Conservation (phyloP, 1,140 invertebrate species). For the Agrilus planipennis region DNA sequence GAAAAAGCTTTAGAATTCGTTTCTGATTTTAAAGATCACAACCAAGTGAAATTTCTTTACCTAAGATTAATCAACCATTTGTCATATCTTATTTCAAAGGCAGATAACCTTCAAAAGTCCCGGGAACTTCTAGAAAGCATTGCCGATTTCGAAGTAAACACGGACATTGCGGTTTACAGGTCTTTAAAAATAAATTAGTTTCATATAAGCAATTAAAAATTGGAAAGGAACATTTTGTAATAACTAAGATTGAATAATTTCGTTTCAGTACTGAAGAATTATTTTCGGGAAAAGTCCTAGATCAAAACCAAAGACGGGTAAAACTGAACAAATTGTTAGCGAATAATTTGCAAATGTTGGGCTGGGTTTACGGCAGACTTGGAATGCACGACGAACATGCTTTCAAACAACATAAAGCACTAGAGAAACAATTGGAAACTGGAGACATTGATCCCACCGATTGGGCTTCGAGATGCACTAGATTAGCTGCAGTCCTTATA, state of each 20-base stretch:
- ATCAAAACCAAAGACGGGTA: conserved; percentile 7
- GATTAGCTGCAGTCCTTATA: conserved; percentile 22
- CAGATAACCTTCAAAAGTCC: conserved; percentile 20
- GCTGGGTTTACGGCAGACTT: conserved; percentile 26
- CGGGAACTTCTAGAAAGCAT: conserved; percentile 18
- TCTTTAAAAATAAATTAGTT: conserved; percentile 7
- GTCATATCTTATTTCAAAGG: conserved; percentile 37
- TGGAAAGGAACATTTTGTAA: background rate
- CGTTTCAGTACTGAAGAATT: conserved; percentile 26
- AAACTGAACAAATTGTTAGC: conserved; percentile 22
- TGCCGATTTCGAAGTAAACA: conserved; percentile 9
- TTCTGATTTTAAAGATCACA: conserved; percentile 15
- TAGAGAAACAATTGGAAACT: conserved; percentile 20
- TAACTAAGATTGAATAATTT: conserved; percentile 1
- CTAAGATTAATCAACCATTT: conserved; percentile 82
- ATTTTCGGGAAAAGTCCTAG: conserved; percentile 16
- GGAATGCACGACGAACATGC: conserved; percentile 16
- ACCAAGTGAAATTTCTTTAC: conserved; percentile 42
- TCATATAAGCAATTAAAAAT: background rate
- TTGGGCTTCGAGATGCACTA: conserved; percentile 24
- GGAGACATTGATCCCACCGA: conserved; percentile 20
- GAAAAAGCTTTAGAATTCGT: conserved; percentile 20
- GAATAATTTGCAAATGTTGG: conserved; percentile 29
- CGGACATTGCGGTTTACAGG: conserved; percentile 10
- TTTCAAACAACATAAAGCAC: conserved; percentile 20